A percentile compares a stretch with the other conserved stretches of the same genome.
Conservation (phyloP, 2,888 invertebrate species). For the Andrena chrysosceles region DNA sequence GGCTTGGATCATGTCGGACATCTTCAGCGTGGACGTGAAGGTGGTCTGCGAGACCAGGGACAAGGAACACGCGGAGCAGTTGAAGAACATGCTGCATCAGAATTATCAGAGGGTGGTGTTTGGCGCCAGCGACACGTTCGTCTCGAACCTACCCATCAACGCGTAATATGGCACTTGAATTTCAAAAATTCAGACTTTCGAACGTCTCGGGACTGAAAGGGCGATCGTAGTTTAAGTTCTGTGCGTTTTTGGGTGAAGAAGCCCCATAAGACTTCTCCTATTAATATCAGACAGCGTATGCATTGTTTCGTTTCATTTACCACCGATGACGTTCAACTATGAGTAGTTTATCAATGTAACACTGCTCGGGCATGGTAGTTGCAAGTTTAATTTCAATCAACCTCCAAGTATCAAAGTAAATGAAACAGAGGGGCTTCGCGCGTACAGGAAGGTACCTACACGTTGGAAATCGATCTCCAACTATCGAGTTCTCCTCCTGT, state of each 20-base stretch:
- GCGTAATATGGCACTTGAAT: neutral
- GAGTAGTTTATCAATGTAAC: too few relatives aligned
- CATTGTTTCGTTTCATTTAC: neutral
- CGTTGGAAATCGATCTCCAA: too few relatives aligned
- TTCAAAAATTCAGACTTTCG: neutral
- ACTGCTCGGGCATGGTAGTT: too few relatives aligned
- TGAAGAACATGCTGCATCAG: constrained; percentile 87
- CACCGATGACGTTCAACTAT: too few relatives aligned
- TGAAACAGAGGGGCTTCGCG: too few relatives aligned
- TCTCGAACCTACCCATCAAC: neutral
- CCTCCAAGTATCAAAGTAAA: too few relatives aligned
- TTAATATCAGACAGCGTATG: neutral
- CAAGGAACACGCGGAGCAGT: constrained; percentile 89
- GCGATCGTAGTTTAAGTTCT: neutral
- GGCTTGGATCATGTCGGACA: constrained; percentile 96
- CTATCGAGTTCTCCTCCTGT: too few relatives aligned
- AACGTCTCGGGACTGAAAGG: neutral
- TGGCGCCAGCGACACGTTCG: constrained; percentile 50
- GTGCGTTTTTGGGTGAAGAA: neutral
- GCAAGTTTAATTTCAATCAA: too few relatives aligned
- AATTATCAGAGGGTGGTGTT: constrained; percentile 87
- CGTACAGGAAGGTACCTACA: too few relatives aligned
- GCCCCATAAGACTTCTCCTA: neutral
- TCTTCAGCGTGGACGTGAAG: constrained; percentile 94
- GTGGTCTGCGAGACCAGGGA: constrained; percentile 96